Base-by-base conservation (phyloP, 2,113 vertebrate species). In the Microtus pennsylvanicus region DNA sequence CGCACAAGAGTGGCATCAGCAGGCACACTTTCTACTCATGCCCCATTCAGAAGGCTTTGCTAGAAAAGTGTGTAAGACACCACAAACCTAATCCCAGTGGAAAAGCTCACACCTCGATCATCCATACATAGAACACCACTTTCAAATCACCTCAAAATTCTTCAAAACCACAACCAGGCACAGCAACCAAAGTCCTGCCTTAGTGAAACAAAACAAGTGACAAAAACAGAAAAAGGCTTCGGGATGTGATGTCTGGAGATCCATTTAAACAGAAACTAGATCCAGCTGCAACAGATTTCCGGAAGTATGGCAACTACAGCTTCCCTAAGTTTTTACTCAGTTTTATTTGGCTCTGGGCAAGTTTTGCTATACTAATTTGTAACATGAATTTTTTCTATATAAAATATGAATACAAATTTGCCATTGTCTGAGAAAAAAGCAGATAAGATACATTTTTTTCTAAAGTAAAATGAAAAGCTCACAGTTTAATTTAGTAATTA, bases 381-480 rank as follows among this genome's bases (percentile, higher is more conserved):
- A 92, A 76, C 22, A 90, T 33, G 22, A 95, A 78, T 45, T 87
- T 93, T 12, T 38, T 92, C 58, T 72, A 2, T 61, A 87, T 9
- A 94, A 38, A 95, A 89, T 69, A 50, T 3, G 69, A 11, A 90
- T 1, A 85, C 16, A 35, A 77, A 50, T 77, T 82, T 24, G 17
- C 69, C 61, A 87, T 52, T 95, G 91, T 94, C 61, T 94, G 10
- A 94, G 94, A 94, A 3, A 69, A 85, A 2, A 75, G 8, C 10
- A 93, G 63, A 63, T 86, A 90, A 75, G 89, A 24, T 26, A 90
- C 3, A 70, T 92, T 24, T 94, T 94, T 94, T 50, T 85, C 91
- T 90, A 95, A 92, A 89, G 89, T 91, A 89, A 90, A 94, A 96
- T 61, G 70, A 96, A 89, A 96, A 86, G 26, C 17, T 89, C 75